Evolutionary conservation across 2,113 vertebrate genomes (phyloP), one percentile per base, ranked within the genome.

Genomic region (Canis aureus): DNA sequence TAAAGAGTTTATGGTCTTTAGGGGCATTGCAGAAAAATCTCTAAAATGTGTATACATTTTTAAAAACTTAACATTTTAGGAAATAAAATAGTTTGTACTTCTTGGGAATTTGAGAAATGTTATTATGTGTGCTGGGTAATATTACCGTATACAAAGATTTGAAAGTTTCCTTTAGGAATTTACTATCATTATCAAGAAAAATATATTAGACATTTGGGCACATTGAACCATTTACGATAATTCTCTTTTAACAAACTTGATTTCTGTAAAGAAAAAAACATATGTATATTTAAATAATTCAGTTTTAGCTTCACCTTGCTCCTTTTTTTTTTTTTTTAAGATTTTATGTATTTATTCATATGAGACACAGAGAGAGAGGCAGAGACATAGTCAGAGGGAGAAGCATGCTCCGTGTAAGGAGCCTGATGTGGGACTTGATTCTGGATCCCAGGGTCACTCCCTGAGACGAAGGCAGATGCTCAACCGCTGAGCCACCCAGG

Each of bases 211-310:
- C 3, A 67, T 59, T 88, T 23, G 66, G 29, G 25, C 19, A 95
- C 55, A 66, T 27, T 53, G 8, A 13, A 49, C n/a, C n/a, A 91
- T 49, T 94, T 91, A 95, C 16, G 9, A 94, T 71, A 95, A 96
- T 19, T 83, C 38, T 60, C 23, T 93, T 95, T 82, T 62, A 93
- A 79, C 59, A 93, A 96, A 86, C 95, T 51, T 90, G 25, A 89
- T 96, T 95, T 95, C 64, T 88, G 8, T 67, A 51, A 91, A 94
- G 62, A 96, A 89, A 82, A 80, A 97, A 85, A 62, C 11, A 35
- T 38, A 35, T 38, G 43, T 67, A 82, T 93, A 78, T 97, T 92
- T 90, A 57, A 97, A 98, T 95, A 32, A 97, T 57, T 89, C 64
- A 29, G 51, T 92, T 38, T 71, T 97, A 53, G 2, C 32, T 97